Percentiles rank a stretch among this genome's conserved stretches.
Evolutionary conservation across 2,888 invertebrate species (phyloP).

Genomic region (Cantharis rustica): DNA sequence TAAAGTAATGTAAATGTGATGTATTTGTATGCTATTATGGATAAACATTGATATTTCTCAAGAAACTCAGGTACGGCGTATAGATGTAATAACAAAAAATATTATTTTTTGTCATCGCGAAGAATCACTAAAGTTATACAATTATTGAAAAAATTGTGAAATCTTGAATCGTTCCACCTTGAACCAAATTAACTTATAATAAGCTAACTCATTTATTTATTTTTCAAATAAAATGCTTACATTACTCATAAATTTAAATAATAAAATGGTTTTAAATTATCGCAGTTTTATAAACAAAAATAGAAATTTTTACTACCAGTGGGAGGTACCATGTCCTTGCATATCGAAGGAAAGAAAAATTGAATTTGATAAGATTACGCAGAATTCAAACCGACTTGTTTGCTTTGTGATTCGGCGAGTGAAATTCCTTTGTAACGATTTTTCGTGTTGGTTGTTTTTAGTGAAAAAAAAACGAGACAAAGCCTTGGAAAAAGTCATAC

Average conservation of each 20-base stretch:
- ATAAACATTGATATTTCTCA: neutral
- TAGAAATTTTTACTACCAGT: neutral
- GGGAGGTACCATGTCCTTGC: neutral
- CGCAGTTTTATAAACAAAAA: neutral
- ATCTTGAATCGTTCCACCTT: neutral
- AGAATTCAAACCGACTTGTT: neutral
- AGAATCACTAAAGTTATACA: neutral
- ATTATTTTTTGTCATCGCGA: neutral
- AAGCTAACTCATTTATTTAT: neutral
- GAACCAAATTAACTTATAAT: constrained; percentile 4
- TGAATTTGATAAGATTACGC: neutral
- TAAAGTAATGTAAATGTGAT: neutral
- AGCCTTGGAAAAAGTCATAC: constrained; percentile 22
- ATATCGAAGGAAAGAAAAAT: neutral
- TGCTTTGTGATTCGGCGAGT: neutral
- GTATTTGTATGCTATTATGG: neutral
- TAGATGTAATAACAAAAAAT: neutral
- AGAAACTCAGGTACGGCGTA: neutral
- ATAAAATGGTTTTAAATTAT: neutral
- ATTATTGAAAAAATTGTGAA: neutral
- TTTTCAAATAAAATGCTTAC: neutral
- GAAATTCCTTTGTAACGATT: neutral
- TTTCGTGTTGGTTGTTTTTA: neutral
- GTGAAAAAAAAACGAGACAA: constrained; percentile 10
- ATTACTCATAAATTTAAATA: neutral